These are phyloP conservation scores for Hydrolagus colliei DNA, from an alignment of 2,797 vertebrate species.

Conservation along the genomic window DNA sequence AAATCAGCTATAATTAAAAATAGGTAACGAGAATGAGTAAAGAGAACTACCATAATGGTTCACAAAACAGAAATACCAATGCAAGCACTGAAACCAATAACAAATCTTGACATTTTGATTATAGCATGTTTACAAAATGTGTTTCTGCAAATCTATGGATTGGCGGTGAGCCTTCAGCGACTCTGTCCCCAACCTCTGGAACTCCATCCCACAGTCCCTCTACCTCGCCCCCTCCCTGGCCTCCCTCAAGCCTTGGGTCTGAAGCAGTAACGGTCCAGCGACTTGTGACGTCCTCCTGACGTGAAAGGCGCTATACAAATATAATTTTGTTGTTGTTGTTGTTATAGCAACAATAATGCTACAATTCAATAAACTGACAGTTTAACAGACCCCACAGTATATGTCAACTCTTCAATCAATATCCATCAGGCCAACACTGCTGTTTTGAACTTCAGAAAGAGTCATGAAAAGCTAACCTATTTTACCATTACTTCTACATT, in stretches of 20 bases:
- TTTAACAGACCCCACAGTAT: not conserved
- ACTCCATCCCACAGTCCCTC: too few species aligned
- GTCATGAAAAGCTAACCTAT: too few species aligned
- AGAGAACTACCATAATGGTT: not conserved
- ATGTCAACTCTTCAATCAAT: not conserved
- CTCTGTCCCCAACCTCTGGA: too few species aligned
- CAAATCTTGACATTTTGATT: not conserved
- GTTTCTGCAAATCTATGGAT: not conserved
- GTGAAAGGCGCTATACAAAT: too few species aligned
- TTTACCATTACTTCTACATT: too few species aligned
- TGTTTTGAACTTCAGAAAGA: too few species aligned
- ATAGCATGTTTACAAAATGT: not conserved
- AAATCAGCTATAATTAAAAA: constrained; percentile 69
- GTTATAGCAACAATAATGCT: too few species aligned
- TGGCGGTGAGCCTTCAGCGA: too few species aligned
- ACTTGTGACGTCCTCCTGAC: too few species aligned
- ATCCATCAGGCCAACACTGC: not conserved
- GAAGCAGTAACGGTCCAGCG: too few species aligned
- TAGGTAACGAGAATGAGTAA: not conserved
- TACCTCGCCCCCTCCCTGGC: too few species aligned
- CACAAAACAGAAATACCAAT: not conserved
- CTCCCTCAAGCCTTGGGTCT: too few species aligned
- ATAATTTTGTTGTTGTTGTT: not conserved
- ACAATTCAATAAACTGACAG: not conserved
- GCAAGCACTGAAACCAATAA: not conserved